These are phyloP conservation scores for Microvelia longipes DNA, from an alignment of 1,140 invertebrate genomes.

Conservation along the genomic window DNA sequence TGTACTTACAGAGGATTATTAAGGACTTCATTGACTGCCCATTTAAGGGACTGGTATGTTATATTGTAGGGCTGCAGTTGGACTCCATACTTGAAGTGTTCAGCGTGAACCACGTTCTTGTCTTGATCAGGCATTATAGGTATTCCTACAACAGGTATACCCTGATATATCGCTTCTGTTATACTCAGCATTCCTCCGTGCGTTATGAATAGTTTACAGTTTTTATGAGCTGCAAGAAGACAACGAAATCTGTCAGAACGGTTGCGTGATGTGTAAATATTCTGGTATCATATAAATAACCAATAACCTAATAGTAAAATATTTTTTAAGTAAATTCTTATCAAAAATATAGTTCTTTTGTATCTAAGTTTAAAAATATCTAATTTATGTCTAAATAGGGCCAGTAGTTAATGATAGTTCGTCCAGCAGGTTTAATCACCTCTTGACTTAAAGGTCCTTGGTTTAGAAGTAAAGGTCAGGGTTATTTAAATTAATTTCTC, in stretches of 20 bases:
- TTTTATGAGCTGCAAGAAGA: slow-evolving; percentile 27
- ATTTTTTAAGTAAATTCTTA: no score
- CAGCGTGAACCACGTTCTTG: slow-evolving; percentile 24
- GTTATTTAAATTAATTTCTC: no score
- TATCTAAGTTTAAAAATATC: no score
- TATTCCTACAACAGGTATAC: slow-evolving; percentile 30
- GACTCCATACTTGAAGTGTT: slow-evolving; percentile 20
- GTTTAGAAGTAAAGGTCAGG: no score
- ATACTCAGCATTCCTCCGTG: slow-evolving; percentile 34
- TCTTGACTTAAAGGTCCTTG: no score
- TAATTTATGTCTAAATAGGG: no score
- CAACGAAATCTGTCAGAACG: no score
- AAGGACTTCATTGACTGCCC: slow-evolving; percentile 23
- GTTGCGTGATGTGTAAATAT: no score
- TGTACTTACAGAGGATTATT: slow-evolving; percentile 27
- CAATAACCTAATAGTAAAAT: no score
- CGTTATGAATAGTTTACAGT: slow-evolving; percentile 31
- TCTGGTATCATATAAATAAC: no score
- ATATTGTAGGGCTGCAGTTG: slow-evolving; percentile 28
- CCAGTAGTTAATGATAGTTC: no score
- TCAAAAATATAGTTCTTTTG: not conserved
- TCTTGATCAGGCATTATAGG: slow-evolving; percentile 22
- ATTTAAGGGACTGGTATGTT: slow-evolving; percentile 21
- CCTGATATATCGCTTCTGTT: slow-evolving; percentile 32
- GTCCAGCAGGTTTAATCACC: no score